These are phyloP conservation scores for Dicentrarchus labrax DNA, from an alignment of 2,113 vertebrate species.

Conservation along the genomic window DNA sequence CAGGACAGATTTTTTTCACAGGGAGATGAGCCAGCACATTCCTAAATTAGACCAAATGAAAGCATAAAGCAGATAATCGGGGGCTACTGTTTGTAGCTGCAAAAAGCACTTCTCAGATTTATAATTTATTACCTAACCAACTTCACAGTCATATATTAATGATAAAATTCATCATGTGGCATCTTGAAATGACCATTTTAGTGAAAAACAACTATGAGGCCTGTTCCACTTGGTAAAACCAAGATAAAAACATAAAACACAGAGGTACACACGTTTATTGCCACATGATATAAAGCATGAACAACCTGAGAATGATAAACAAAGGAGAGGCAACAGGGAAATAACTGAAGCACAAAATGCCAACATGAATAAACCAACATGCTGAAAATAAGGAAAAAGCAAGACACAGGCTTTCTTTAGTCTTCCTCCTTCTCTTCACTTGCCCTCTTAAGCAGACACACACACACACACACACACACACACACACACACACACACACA, in stretches of 20 bases:
- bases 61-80: not conserved
- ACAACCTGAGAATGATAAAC: conserved; percentile 40
- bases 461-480: not conserved
- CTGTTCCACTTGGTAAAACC: not conserved
- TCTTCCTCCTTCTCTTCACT: conserved; percentile 17
- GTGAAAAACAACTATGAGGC: not conserved
- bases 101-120: not conserved
- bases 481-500: not conserved
- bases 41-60: conserved; percentile 12
- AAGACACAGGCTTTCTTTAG: conserved; percentile 8
- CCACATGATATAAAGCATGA: conserved; percentile 13
- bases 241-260: not conserved
- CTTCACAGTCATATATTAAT: not conserved
- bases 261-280: not conserved
- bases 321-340: conserved; percentile 32
- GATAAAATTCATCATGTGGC: not conserved
- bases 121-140: conserved; percentile 2
- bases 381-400: conserved; percentile 44
- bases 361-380: conserved; percentile 59
- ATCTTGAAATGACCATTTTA: not conserved
- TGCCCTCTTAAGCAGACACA: conserved; percentile 12
- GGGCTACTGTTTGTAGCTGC: not conserved
- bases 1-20: conserved; percentile 5
- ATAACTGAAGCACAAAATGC: conserved; percentile 48
- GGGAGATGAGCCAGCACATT: conserved; percentile 16